phyloP scores from a whole-genome alignment of 2,113 vertebrate species.

The Phyllopteryx taeniolatus region DNA sequence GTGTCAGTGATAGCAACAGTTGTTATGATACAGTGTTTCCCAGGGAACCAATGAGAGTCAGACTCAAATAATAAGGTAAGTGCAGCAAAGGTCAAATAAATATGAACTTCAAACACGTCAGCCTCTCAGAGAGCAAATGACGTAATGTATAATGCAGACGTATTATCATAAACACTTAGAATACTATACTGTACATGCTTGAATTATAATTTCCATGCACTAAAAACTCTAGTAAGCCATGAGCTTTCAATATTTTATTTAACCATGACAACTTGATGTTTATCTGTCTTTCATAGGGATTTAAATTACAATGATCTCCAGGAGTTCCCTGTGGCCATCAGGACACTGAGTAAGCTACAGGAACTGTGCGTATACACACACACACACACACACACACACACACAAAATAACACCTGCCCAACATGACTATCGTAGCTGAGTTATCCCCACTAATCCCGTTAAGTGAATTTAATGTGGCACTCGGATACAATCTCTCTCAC shows the following conservation, averaged over 20 bases:
- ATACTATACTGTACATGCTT: slow-evolving; percentile 3
- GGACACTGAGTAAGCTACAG: slow-evolving; percentile 88
- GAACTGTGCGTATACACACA: slow-evolving; percentile 83
- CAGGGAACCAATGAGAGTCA: slow-evolving; percentile 53
- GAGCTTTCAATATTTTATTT: slow-evolving; percentile 9
- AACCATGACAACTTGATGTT: slow-evolving; percentile 19
- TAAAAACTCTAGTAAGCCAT: slow-evolving; percentile 4
- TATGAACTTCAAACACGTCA: slow-evolving; percentile 41
- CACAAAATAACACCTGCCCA: slow-evolving; percentile 59
- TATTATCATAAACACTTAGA: slow-evolving; percentile 3
- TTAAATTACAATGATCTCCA: slow-evolving; percentile 91
- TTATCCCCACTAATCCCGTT: slow-evolving; percentile 71
- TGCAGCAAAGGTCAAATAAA: slow-evolving; percentile 45
- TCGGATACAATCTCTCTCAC: slow-evolving; percentile 72
- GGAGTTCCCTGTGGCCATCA: slow-evolving; percentile 90
- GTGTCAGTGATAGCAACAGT: slow-evolving; percentile 24
- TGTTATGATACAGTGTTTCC: slow-evolving; percentile 44
- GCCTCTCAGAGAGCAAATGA: slow-evolving; percentile 39
- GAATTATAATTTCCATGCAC: slow-evolving; percentile 8
- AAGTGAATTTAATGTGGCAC: slow-evolving; percentile 74
- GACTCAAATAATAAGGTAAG: slow-evolving; percentile 50
- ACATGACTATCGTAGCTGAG: slow-evolving; percentile 65
- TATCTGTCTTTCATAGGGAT: slow-evolving; percentile 69
- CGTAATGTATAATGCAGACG: background rate
- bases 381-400: slow-evolving; percentile 29